Evolutionary conservation across 2,797 vertebrate species (phyloP).

Genomic region (Sarcophilus harrisii): DNA sequence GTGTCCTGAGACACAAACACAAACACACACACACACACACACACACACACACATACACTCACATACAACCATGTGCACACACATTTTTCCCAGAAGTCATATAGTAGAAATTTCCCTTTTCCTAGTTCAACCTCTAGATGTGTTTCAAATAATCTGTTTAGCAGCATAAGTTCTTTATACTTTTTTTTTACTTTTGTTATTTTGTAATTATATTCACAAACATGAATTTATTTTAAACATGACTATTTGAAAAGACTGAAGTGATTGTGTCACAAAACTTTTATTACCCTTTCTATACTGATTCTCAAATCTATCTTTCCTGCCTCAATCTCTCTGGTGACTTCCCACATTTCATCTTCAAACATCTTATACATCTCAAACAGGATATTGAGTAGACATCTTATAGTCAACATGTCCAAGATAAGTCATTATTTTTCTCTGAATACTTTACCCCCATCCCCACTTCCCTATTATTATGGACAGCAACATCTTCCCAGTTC

Average conservation of each 20-base stretch:
- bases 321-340: neutral
- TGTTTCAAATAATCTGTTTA: constrained; percentile 36
- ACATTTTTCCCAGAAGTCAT: neutral
- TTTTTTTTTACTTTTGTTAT: neutral
- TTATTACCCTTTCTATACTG: neutral
- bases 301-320: neutral
- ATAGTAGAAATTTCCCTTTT: constrained; percentile 15
- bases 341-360: neutral
- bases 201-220: neutral
- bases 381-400: neutral
- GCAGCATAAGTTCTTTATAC: neutral
- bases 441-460: too few species aligned
- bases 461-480: neutral
- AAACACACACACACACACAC: neutral
- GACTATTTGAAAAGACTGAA: neutral
- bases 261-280: neutral
- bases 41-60: constrained; percentile 34
- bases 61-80: neutral
- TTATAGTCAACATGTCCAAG: neutral
- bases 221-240: neutral
- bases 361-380: too few species aligned
- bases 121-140: neutral
- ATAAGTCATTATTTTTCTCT: neutral
- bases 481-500: neutral
- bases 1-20: constrained; percentile 32